Percentiles rank a stretch among this genome's conserved stretches.
phyloP scores from a whole-genome alignment of 2,797 vertebrate species.

The Tiaroga cobitis region DNA sequence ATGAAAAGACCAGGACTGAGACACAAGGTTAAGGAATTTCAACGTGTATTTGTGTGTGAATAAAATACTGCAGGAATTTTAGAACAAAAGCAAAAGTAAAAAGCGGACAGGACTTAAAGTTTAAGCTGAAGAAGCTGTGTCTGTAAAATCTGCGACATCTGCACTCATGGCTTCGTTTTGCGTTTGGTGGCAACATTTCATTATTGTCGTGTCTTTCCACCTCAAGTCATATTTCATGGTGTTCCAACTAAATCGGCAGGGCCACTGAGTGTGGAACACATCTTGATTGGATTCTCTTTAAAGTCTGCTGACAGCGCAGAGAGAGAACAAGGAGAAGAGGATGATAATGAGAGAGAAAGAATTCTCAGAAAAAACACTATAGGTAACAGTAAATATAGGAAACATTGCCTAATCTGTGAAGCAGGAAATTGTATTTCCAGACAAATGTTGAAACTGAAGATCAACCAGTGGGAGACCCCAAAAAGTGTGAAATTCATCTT shows the following conservation, averaged over 20 bases:
- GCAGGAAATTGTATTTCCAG: constrained; percentile 45
- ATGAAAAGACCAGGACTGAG: constrained; percentile 34
- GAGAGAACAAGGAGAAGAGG: neutral
- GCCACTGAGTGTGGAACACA: constrained; percentile 38
- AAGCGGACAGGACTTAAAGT: constrained; percentile 54
- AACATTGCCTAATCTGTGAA: constrained; percentile 15
- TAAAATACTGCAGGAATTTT: neutral
- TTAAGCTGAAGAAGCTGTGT: constrained; percentile 52
- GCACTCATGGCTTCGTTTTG: constrained; percentile 51
- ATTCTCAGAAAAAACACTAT: neutral
- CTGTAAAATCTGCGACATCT: constrained; percentile 22
- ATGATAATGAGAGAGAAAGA: constrained; percentile 9
- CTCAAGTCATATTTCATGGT: constrained; percentile 56
- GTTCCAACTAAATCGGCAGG: constrained; percentile 44
- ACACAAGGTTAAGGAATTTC: constrained; percentile 23
- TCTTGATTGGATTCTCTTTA: constrained; percentile 57
- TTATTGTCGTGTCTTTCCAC: neutral
- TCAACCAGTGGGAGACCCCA: constrained; percentile 42
- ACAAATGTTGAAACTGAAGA: constrained; percentile 50
- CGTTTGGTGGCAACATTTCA: constrained; percentile 17
- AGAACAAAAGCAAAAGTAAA: constrained; percentile 4
- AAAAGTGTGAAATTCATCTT: constrained; percentile 36
- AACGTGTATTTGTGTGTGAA: constrained; percentile 7
- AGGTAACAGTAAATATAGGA: constrained; percentile 16
- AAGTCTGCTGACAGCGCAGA: constrained; percentile 58